Conservation (phyloP, 2,797 vertebrate species). For the Calcarius lapponicus region DNA sequence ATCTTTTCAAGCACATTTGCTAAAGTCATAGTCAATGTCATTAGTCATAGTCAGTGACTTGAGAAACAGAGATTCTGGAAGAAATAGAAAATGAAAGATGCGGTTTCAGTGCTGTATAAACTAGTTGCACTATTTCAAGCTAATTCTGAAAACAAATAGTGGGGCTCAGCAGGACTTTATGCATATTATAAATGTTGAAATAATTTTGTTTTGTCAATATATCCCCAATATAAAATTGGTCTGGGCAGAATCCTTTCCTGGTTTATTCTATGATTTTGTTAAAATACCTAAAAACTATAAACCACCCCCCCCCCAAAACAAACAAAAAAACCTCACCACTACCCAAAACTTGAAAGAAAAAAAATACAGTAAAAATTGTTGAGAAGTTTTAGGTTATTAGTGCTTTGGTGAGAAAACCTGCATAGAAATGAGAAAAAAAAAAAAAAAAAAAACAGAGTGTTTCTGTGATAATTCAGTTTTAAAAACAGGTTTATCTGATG, state of each 20-base stretch:
- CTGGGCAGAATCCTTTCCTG: not conserved
- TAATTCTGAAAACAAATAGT: constrained; percentile 26
- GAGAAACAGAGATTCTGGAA: constrained; percentile 35
- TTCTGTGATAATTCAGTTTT: not conserved
- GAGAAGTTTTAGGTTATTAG: not conserved
- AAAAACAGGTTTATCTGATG: not conserved
- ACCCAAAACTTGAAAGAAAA: not conserved
- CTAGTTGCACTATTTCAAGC: not conserved
- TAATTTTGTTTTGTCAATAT: not conserved
- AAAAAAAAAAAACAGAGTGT: not conserved
- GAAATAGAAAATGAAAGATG: constrained; percentile 30
- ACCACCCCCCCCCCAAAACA: rapidly evolving
- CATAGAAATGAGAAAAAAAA: not conserved
- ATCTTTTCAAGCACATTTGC: constrained; percentile 53
- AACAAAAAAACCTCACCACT: not conserved
- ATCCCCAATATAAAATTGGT: not conserved
- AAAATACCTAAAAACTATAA: not conserved
- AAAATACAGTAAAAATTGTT: not conserved
- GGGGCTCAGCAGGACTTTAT: not conserved
- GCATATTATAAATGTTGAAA: not conserved
- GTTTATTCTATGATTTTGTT: not conserved
- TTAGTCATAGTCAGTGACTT: constrained; percentile 50
- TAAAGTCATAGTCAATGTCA: constrained; percentile 40
- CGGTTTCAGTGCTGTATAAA: not conserved
- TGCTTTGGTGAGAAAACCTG: not conserved